Base-by-base conservation (phyloP, 1,140 invertebrate genomes). In the Papilio polytes region DNA sequence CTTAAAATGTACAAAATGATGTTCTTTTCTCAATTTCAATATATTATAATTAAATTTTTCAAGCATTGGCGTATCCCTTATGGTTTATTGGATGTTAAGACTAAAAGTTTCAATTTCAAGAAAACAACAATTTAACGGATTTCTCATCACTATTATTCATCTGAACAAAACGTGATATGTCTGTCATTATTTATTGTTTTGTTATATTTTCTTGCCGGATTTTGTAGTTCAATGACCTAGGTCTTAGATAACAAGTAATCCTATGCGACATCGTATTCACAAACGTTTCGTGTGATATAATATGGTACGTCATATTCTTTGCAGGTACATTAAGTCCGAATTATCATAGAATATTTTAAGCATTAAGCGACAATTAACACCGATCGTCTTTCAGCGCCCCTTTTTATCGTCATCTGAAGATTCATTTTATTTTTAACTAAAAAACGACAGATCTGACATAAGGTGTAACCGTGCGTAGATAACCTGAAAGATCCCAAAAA, bases 181-280 rank as follows among this genome's bases (percentile, higher is more conserved):
- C n/a, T 20, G 13, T 53, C 18, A n/a, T 56, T 56, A 56, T 20
- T 56, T 56, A 13, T 63, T 26, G 22, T 26, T 63, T 26, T 63
- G 20, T 63, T 63, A 10, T 7, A 26, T 63, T 26, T 63, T 26
- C 1, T 4, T 15, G 12, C 22, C 22, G 22, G 59, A 63, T 63
- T 63, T 63, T 63, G 0, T 63, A 26, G 59, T 22, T 26, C 59
- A 63, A 26, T 63, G 59, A 63, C 59, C 59, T 26, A 63, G 9
- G 59, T 63, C 59, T 63, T 63, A 63, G 59, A 63, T 63, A 63
- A 63, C 22, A 63, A 26, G 59, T 63, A 63, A 63, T 63, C 22
- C 59, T 63, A 26, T 26, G 59, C 59, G 22, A 63, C 22, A 31
- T 26, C 22, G 59, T 26, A 63, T 12, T 63, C 20, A 63, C 59